Conservation (phyloP, 2,113 vertebrate genomes). For the Sylvia atricapilla region DNA sequence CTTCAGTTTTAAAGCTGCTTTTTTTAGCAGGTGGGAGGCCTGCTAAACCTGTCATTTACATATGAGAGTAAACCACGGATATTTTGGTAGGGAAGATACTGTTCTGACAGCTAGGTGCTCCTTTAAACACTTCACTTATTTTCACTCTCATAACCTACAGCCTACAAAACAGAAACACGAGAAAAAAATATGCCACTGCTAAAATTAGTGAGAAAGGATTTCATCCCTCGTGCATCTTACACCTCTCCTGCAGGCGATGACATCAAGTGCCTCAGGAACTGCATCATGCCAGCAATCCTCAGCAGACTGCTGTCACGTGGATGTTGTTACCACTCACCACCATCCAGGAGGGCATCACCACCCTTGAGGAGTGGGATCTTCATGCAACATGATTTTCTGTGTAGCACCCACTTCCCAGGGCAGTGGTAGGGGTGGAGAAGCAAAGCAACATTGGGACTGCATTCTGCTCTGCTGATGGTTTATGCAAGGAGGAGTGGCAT, state of each 20-base stretch:
- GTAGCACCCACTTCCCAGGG: background rate
- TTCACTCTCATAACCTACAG: background rate
- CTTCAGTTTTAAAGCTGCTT: background rate
- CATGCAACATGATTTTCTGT: background rate
- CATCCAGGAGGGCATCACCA: background rate
- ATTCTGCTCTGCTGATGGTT: background rate
- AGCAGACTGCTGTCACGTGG: background rate
- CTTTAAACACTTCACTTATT: slow-evolving; percentile 4
- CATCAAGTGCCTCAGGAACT: background rate
- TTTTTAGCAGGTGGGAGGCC: background rate
- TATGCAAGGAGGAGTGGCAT: background rate
- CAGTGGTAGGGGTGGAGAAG: background rate
- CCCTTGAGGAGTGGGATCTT: background rate
- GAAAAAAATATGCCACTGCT: background rate
- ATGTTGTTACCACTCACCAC: background rate
- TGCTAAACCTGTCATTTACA: background rate
- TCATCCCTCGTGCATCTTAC: background rate
- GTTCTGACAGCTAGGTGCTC: slow-evolving; percentile 8
- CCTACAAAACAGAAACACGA: background rate
- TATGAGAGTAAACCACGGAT: background rate
- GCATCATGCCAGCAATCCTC: background rate
- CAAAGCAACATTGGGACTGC: background rate
- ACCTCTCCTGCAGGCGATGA: background rate
- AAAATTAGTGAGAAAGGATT: background rate
- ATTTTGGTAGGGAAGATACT: background rate